phyloP scores from a whole-genome alignment of 2,888 invertebrate species.

The Stenodema calcarata region DNA sequence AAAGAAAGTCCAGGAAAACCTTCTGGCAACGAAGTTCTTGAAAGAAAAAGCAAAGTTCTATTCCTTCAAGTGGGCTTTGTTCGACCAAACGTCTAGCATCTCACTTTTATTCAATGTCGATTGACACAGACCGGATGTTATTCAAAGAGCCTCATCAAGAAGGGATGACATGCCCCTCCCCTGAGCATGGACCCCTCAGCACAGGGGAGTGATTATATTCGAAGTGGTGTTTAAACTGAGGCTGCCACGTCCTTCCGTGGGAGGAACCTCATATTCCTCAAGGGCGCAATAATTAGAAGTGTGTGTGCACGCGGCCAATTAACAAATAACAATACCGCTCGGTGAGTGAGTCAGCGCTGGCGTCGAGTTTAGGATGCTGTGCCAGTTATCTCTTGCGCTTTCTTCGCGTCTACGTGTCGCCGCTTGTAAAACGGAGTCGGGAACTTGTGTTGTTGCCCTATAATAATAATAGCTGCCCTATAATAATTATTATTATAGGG shows the following conservation, averaged over 20 bases:
- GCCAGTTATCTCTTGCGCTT: not conserved
- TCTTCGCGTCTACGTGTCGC: not conserved
- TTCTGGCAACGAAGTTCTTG: not conserved
- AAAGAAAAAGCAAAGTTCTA: not conserved
- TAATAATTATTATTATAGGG: too few relatives aligned
- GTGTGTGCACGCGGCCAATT: constrained; percentile 47
- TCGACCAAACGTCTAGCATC: not conserved
- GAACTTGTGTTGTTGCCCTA: not conserved
- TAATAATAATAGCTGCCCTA: too few relatives aligned
- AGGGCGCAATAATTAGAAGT: constrained; percentile 42
- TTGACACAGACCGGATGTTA: constrained; percentile 21
- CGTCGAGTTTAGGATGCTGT: not conserved
- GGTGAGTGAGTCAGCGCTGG: not conserved
- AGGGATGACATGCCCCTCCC: constrained; percentile 1
- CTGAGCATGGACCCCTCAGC: not conserved
- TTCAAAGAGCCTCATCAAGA: constrained; percentile 23
- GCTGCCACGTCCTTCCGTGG: not conserved
- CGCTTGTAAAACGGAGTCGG: not conserved
- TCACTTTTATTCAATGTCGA: not conserved
- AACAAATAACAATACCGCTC: constrained; percentile 41
- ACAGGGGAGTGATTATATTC: constrained; percentile 22
- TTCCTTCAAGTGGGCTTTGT: not conserved
- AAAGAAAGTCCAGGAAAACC: not conserved
- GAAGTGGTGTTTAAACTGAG: constrained; percentile 32
- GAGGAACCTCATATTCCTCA: constrained; percentile 26